phyloP scores from a whole-genome alignment of 1,140 invertebrate genomes.

The Camponotus pennsylvanicus region DNA sequence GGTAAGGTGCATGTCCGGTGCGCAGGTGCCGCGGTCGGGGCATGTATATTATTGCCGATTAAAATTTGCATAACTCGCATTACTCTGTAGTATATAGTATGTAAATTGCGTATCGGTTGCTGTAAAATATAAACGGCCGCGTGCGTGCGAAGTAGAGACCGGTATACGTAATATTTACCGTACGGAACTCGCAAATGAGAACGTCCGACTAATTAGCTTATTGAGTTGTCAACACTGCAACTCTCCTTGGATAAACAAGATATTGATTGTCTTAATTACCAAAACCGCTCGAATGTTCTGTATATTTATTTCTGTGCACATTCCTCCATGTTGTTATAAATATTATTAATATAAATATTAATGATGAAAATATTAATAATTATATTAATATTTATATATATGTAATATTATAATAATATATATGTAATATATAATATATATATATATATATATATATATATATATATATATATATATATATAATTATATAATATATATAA shows the following conservation, averaged over 20 bases:
- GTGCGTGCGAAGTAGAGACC: slow-evolving; percentile 15
- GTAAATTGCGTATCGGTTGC: slow-evolving; percentile 50
- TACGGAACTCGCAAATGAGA: slow-evolving; percentile 25
- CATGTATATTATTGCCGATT: slow-evolving; percentile 59
- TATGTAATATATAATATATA: no score
- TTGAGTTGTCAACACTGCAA: slow-evolving; percentile 55
- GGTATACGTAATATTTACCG: slow-evolving; percentile 32
- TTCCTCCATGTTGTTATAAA: background rate
- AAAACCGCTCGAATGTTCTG: background rate
- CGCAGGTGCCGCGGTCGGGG: slow-evolving; percentile 20
- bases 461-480: no score
- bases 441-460: no score
- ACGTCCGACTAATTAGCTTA: slow-evolving; percentile 46
- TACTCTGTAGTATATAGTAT: slow-evolving; percentile 62
- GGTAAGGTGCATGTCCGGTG: slow-evolving; percentile 2
- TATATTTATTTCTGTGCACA: background rate
- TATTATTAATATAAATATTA: background rate
- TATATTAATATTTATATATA: background rate
- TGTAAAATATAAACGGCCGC: slow-evolving; percentile 48
- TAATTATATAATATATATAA: background rate
- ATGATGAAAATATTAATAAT: background rate
- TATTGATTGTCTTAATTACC: slow-evolving; percentile 46
- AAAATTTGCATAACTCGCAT: slow-evolving; percentile 62
- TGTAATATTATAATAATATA: no score
- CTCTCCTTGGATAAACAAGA: slow-evolving; percentile 45